Conservation (phyloP, 2,113 vertebrate genomes). For the Otus sunia region DNA sequence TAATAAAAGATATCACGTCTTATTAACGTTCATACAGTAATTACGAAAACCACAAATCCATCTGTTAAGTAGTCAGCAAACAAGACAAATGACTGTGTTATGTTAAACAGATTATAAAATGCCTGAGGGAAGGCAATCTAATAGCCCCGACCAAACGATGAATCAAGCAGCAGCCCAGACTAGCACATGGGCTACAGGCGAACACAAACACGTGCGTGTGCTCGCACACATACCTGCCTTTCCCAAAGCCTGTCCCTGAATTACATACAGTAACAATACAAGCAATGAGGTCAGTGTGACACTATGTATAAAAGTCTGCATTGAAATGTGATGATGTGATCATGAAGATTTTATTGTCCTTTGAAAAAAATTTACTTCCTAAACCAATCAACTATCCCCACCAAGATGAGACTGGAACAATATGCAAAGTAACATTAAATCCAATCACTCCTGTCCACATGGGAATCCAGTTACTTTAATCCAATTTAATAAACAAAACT, state of each 20-base stretch:
- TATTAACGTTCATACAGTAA: slow-evolving; percentile 74
- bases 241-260: not conserved
- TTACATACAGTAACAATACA: accelerated
- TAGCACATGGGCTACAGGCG: not conserved
- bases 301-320: not conserved
- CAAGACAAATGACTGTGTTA: slow-evolving; percentile 86
- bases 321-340: not conserved
- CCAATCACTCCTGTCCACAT: not conserved
- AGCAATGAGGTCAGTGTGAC: not conserved
- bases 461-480: slow-evolving; percentile 36
- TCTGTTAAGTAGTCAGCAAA: slow-evolving; percentile 79
- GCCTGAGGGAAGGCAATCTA: slow-evolving; percentile 82
- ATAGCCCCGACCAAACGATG: slow-evolving; percentile 73
- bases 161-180: slow-evolving; percentile 75
- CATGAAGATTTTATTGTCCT: not conserved
- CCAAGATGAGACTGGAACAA: not conserved
- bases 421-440: slow-evolving; percentile 1
- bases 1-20: slow-evolving; percentile 78
- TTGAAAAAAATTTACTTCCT: not conserved
- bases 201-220: accelerated
- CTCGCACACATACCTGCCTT: not conserved
- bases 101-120: slow-evolving; percentile 85
- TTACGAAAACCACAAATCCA: slow-evolving; percentile 76
- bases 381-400: not conserved
- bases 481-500: slow-evolving; percentile 18